Evolutionary conservation across 2,888 invertebrate genomes (phyloP).

Genomic region (Urechis unicinctus): DNA sequence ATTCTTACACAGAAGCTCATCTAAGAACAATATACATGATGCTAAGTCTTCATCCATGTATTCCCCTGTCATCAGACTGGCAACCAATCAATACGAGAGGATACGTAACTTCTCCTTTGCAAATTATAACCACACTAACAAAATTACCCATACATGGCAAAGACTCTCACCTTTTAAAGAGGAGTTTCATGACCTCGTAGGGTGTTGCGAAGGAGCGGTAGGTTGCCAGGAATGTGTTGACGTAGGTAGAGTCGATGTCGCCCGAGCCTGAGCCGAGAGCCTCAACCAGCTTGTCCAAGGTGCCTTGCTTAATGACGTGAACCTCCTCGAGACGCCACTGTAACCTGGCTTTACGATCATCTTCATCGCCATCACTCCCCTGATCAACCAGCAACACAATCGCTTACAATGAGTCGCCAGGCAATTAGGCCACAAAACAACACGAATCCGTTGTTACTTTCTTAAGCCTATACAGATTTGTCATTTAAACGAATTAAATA

Average conservation of each 20-base stretch:
- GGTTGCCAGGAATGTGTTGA: slow-evolving; percentile 90
- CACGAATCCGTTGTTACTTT: neutral
- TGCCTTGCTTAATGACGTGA: slow-evolving; percentile 76
- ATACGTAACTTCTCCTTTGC: too few species aligned
- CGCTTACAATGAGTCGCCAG: too few species aligned
- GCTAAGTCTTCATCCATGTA: too few species aligned
- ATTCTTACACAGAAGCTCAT: too few species aligned
- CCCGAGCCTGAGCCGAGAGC: slow-evolving; percentile 89
- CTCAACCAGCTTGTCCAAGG: slow-evolving; percentile 86
- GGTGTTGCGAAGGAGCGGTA: slow-evolving; percentile 87
- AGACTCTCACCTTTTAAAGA: slow-evolving; percentile 57
- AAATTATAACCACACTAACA: too few species aligned
- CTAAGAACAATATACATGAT: too few species aligned
- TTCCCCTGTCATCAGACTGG: too few species aligned
- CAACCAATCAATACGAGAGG: too few species aligned
- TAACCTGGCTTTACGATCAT: slow-evolving; percentile 59
- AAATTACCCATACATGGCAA: too few species aligned
- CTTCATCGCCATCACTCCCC: slow-evolving; percentile 4
- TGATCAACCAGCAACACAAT: neutral
- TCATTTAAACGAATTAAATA: too few species aligned
- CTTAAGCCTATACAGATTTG: too few species aligned
- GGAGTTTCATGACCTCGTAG: slow-evolving; percentile 72
- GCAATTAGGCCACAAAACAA: too few species aligned
- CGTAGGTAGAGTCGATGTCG: slow-evolving; percentile 93
- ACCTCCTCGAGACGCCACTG: slow-evolving; percentile 68